These are phyloP conservation scores for Chunga burmeisteri DNA, from an alignment of 2,113 vertebrate species.

Conservation along the genomic window DNA sequence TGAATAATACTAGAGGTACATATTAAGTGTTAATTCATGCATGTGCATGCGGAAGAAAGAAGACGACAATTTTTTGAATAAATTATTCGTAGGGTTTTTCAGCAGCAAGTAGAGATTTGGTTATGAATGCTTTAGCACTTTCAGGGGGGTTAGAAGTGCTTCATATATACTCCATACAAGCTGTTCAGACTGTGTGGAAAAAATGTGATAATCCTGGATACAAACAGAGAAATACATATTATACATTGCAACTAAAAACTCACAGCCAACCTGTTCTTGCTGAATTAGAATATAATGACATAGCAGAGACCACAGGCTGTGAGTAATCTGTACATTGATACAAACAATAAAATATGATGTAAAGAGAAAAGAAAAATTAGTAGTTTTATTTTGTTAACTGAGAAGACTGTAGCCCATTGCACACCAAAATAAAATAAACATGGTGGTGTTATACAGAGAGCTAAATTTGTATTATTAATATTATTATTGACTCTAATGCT, in stretches of 20 bases:
- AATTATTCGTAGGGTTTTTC: not conserved
- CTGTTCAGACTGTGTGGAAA: not conserved
- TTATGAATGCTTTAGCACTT: not conserved
- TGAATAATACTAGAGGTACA: not conserved
- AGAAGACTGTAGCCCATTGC: not conserved
- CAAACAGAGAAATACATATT: not conserved
- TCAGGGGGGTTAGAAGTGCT: not conserved
- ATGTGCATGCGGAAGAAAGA: not conserved
- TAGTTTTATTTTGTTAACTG: not conserved
- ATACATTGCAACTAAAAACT: not conserved
- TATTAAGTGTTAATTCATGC: not conserved
- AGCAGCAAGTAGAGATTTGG: not conserved
- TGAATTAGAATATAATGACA: not conserved
- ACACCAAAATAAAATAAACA: not conserved
- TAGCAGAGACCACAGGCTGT: not conserved
- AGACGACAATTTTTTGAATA: not conserved
- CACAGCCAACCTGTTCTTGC: not conserved
- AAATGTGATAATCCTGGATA: not conserved
- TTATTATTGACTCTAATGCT: not conserved
- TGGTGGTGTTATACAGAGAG: not conserved
- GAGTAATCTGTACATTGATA: not conserved
- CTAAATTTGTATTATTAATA: not conserved
- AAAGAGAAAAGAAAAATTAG: not conserved
- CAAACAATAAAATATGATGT: not conserved
- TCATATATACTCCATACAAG: not conserved